Conservation (phyloP, 1,140 invertebrate genomes). For the Ganaspis sp. region DNA sequence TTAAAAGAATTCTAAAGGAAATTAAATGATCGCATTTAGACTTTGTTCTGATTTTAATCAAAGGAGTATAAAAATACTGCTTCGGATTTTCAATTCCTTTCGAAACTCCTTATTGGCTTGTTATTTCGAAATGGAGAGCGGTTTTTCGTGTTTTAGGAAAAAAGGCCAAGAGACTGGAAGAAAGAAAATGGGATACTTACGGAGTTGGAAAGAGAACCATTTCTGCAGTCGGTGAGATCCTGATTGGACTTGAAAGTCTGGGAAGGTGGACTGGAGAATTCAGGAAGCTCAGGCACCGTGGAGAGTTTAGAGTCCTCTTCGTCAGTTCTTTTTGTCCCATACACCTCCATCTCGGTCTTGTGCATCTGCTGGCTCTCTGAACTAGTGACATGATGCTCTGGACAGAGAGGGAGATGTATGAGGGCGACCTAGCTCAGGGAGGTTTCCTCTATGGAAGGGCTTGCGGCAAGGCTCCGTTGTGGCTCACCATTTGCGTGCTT, state of each 20-base stretch:
- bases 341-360: conserved; percentile 54
- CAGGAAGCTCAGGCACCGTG: conserved; percentile 54
- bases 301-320: conserved; percentile 51
- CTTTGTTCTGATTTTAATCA: no score
- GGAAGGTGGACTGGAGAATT: conserved; percentile 45
- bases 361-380: conserved; percentile 38
- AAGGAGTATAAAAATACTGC: no score
- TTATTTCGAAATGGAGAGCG: no score
- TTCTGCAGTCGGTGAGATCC: background rate
- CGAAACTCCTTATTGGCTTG: no score
- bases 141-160: no score
- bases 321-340: conserved; percentile 33
- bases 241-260: conserved; percentile 35
- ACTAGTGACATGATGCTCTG: conserved; percentile 34
- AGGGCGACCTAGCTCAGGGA: conserved; percentile 72
- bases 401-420: conserved; percentile 62
- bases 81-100: no score
- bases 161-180: no score
- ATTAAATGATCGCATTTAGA: no score
- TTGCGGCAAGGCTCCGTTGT: conserved; percentile 54
- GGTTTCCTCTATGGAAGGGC: conserved; percentile 73
- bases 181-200: background rate
- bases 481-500: conserved; percentile 73
- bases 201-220: conserved; percentile 24
- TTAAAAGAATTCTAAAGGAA: no score